Conservation (phyloP, 1,140 invertebrate species). For the Magallana ariakensis region DNA sequence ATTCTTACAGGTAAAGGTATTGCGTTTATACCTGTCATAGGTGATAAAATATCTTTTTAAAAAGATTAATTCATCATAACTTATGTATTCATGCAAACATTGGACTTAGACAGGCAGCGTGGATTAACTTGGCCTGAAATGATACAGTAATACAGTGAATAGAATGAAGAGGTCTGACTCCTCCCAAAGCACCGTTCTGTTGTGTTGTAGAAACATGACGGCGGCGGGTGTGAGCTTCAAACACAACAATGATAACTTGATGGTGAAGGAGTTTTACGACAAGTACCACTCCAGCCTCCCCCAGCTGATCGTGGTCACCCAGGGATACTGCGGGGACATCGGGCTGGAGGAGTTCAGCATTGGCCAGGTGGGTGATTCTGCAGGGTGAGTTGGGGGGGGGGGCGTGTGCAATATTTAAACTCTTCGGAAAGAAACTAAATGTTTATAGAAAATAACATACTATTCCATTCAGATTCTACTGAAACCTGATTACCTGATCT, state of each 20-base stretch:
- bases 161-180: not conserved
- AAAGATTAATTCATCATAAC: not conserved
- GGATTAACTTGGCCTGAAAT: no score
- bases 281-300: slow-evolving; percentile 16
- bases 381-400: not conserved
- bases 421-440: no score
- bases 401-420: no score
- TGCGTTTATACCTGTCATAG: not conserved
- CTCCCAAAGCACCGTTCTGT: not conserved
- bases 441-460: no score
- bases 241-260: slow-evolving; percentile 8
- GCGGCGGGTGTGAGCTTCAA: slow-evolving; percentile 9
- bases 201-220: not conserved
- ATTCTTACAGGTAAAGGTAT: not conserved
- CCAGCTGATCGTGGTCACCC: slow-evolving; percentile 29
- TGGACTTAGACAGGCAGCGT: no score
- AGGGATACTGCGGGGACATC: slow-evolving; percentile 51
- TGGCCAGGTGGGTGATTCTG: slow-evolving; percentile 24
- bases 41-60: not conserved
- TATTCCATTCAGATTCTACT: no score
- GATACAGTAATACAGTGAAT: not conserved
- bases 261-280: slow-evolving; percentile 36
- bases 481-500: no score
- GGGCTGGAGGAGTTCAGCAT: slow-evolving; percentile 44
- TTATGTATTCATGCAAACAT: no score